phyloP scores from a whole-genome alignment of 2,888 invertebrate species.

The Ophion obscuratus region DNA sequence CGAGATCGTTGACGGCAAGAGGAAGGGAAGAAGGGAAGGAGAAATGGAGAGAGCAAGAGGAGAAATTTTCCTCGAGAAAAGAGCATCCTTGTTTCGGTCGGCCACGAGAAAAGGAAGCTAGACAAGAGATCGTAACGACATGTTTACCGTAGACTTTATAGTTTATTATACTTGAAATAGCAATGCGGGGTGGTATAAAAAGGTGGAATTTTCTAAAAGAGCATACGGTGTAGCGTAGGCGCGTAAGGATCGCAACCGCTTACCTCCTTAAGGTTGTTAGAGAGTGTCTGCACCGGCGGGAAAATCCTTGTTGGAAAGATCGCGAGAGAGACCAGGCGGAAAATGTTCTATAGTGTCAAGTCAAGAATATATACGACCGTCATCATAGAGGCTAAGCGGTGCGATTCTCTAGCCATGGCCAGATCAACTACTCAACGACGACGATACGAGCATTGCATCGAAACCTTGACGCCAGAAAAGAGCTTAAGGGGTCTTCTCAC shows the following conservation, averaged over 20 bases:
- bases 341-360: slow-evolving; percentile 54
- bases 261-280: slow-evolving; percentile 60
- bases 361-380: slow-evolving; percentile 51
- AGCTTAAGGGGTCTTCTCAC: not conserved
- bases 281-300: slow-evolving; percentile 54
- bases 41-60: not conserved
- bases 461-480: not conserved
- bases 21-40: not conserved
- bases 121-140: slow-evolving; percentile 56
- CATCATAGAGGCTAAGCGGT: slow-evolving; percentile 30
- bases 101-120: slow-evolving; percentile 44
- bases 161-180: slow-evolving; percentile 38
- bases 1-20: slow-evolving; percentile 2
- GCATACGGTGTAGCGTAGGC: slow-evolving; percentile 48
- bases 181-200: slow-evolving; percentile 43
- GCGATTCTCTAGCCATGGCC: slow-evolving; percentile 31
- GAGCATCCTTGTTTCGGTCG: slow-evolving; percentile 58
- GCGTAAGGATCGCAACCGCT: slow-evolving; percentile 62
- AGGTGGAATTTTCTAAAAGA: slow-evolving; percentile 53
- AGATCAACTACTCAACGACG: not conserved
- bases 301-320: slow-evolving; percentile 22
- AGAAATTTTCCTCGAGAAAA: slow-evolving; percentile 17
- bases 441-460: not conserved
- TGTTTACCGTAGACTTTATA: slow-evolving; percentile 56
- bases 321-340: slow-evolving; percentile 25